phyloP scores from a whole-genome alignment of 2,797 vertebrate species.

The Hypotaenidia okinawae region DNA sequence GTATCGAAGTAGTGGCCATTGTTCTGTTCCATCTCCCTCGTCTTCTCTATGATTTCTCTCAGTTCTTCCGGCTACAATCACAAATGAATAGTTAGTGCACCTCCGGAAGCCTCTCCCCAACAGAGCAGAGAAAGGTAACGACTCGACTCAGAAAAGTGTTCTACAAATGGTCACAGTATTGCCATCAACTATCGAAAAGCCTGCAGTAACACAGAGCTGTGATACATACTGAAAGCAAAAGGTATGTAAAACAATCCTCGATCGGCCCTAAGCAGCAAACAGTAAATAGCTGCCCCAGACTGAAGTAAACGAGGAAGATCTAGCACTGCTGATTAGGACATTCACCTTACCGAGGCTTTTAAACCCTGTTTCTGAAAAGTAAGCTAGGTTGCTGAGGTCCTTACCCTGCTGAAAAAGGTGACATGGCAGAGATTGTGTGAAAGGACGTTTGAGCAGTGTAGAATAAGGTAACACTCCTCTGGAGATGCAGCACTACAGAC shows the following conservation, averaged over 20 bases:
- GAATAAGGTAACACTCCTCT: not conserved
- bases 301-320: not conserved
- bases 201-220: not conserved
- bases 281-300: not conserved
- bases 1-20: constrained; percentile 95
- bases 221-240: not conserved
- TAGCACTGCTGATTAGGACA: not conserved
- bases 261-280: not conserved
- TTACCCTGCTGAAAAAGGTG: not conserved
- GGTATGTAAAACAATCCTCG: not conserved
- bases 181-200: not conserved
- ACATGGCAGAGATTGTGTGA: not conserved
- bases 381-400: not conserved
- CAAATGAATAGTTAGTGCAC: constrained; percentile 24
- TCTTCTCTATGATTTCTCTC: constrained; percentile 96
- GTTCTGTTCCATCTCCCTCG: constrained; percentile 97
- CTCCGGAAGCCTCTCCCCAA: not conserved
- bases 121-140: not conserved
- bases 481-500: not conserved
- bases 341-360: not conserved
- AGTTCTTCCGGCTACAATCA: constrained; percentile 89
- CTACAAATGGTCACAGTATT: not conserved
- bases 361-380: not conserved
- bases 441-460: not conserved
- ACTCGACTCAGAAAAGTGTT: not conserved